These are phyloP conservation scores for Chrysomela aeneicollis DNA, from an alignment of 2,888 invertebrate species.

Conservation along the genomic window DNA sequence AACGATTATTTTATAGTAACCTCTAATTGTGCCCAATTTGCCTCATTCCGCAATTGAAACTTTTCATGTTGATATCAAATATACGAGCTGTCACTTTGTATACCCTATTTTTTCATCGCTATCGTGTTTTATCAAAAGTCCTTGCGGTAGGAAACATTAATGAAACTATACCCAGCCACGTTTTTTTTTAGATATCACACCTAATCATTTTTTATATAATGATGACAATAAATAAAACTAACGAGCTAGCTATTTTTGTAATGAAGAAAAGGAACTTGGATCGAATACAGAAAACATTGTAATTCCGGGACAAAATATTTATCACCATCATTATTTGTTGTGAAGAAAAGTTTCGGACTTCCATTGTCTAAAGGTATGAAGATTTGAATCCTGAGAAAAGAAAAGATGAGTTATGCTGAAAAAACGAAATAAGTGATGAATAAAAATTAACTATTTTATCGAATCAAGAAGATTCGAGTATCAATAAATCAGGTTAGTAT, in stretches of 20 bases:
- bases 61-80: not conserved
- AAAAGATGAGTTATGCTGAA: no score
- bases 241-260: not conserved
- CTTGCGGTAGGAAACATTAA: not conserved
- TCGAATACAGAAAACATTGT: not conserved
- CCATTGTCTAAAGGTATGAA: no score
- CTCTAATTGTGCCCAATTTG: not conserved
- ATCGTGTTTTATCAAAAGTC: not conserved
- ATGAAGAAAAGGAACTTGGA: no score
- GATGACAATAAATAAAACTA: slow-evolving; percentile 2
- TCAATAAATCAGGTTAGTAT: no score
- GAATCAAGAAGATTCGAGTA: no score
- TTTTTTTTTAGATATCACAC: slow-evolving; percentile 2
- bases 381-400: no score
- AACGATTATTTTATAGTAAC: not conserved
- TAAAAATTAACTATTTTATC: no score
- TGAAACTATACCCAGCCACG: not conserved
- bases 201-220: not conserved
- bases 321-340: no score
- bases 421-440: no score
- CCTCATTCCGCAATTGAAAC: not conserved
- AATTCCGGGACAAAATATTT: no score
- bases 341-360: no score
- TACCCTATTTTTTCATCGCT: not conserved
- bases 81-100: not conserved